Base-by-base conservation (phyloP, 1,140 invertebrate species). In the Pissodes strobi region DNA sequence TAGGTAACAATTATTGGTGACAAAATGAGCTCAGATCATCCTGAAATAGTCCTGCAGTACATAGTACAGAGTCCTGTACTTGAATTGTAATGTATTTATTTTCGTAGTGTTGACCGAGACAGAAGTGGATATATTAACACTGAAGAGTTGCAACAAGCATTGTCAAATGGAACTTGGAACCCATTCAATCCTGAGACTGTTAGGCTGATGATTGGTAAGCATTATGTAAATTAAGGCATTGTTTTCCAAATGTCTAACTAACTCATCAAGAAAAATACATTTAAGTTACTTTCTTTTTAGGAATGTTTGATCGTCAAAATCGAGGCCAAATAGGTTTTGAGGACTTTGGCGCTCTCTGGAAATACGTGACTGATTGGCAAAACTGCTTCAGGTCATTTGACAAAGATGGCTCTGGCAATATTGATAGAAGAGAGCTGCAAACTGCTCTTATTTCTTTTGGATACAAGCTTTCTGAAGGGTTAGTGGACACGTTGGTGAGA, bases 171-270 rank as follows among this genome's bases (percentile, higher is more conserved):
- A n/a, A n/a, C n/a, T n/a, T n/a, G n/a, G n/a, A n/a, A n/a, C 94
- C 93, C 96, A 4, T 99, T 99, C 76, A 99, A 99, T 82, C 94
- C 95, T 39, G 96, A 99, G 85, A 99, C 96, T 48, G 93, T 98
- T 30, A 79, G 93, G 49, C 79, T 97, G 51, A 96, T 97, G 93
- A 97, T 97, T 73, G 92, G 93, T 94, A 83, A 82, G 53, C 69
- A 27, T n/a, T n/a, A n/a, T n/a, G n/a, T n/a, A n/a, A n/a, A n/a
- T 9, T 4, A 6, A 41, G 38, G 6, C 38, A 41, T 41, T 4
- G 4, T 8, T 4, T 41, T n/a, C 13, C 13, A 41, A 41, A 41
- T 41, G 15, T 13, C 13, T 17, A 8, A 4, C 13, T 6, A 41
- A 17, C 13, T 9, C 4, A 41, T 8, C 13, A 41, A 41, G 4